These are phyloP conservation scores for Phoebastria nigripes DNA, from an alignment of 2,797 vertebrate species.

Conservation along the genomic window DNA sequence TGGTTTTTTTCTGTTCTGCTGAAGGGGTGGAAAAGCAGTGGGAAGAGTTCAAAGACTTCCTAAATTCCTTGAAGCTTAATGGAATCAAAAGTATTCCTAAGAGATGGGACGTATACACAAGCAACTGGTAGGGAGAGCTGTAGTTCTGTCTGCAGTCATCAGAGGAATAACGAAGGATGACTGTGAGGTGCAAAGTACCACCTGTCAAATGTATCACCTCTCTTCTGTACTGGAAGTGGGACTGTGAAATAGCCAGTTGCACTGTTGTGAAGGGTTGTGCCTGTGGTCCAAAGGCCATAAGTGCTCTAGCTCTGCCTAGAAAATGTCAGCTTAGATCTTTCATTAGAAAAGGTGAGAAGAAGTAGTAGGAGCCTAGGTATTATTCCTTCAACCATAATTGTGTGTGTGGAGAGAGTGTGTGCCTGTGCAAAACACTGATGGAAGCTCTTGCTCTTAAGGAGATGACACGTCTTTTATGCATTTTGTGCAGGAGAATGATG, in stretches of 20 bases:
- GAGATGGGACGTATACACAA: neutral
- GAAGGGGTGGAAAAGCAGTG: neutral
- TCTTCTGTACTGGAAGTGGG: neutral
- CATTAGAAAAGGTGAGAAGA: neutral
- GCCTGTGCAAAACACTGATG: neutral
- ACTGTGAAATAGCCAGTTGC: neutral
- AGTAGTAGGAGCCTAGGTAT: no score
- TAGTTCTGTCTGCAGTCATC: neutral
- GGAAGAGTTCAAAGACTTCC: neutral
- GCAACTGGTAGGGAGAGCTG: neutral
- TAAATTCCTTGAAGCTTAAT: neutral
- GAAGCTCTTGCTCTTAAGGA: neutral
- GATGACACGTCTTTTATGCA: neutral
- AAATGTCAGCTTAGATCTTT: neutral
- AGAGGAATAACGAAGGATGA: neutral
- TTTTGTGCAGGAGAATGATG: neutral
- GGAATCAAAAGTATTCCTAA: neutral
- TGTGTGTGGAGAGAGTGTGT: neutral
- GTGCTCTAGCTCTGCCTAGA: neutral
- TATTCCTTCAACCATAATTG: neutral
- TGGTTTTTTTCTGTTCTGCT: neutral
- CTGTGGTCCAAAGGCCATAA: neutral
- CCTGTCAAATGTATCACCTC: rapidly evolving
- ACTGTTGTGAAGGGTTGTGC: neutral
- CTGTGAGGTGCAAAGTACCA: neutral